Base-by-base conservation (phyloP, 92 coral and sea anemone genomes). In the Palythoa caribaeorum region DNA sequence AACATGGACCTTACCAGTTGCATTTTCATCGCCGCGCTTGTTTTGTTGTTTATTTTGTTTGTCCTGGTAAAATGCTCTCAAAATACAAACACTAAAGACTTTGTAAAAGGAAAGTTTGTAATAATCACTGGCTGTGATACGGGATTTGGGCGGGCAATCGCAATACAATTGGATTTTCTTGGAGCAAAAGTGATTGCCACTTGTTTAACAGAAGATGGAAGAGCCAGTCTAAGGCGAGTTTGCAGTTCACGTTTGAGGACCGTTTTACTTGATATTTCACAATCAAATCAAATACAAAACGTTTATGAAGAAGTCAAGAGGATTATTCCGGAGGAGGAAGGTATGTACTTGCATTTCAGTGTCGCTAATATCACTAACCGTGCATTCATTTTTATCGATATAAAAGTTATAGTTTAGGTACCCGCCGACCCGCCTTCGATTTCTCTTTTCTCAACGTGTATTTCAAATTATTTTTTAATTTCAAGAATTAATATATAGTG, bases 111-210 rank as follows among this genome's bases (percentile, higher is more conserved):
- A 63, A 81, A 66, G 20, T 90, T 48, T 59, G 78, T 90, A 20
- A 21, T 90, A 9, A 71, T 90, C 19, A 90, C 92, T 35, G 92
- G 92, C 66, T 90, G 92, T 86, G 92, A 90, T 72, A 85, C 92
- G 47, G 92, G 92, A 3, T 90, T 90, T 62, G 92, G 92, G 11
- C 92, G 89, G 7, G 84, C 71, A 47, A 48, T 84, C 8, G 92
- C 92, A 16, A 70, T 66, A 20, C 87, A 72, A 6, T 66, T 90
- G 16, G 92, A 90, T 63, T 15, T 35, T 53, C 87, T 90, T 65
- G 92, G 92, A 57, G 88, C 88, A 21, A 79, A 35, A 20, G 92
- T 90, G 8, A 77, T 90, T 21, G 92, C 92, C 20, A 90, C 92
- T 17, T 90, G 92, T 86, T 69, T 90, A 20, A 90, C 90, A 12